A percentile compares a stretch with the other conserved stretches of the same genome.
These are phyloP conservation scores for Andrena bicolor DNA, from an alignment of 2,888 invertebrate genomes.

Conservation along the genomic window DNA sequence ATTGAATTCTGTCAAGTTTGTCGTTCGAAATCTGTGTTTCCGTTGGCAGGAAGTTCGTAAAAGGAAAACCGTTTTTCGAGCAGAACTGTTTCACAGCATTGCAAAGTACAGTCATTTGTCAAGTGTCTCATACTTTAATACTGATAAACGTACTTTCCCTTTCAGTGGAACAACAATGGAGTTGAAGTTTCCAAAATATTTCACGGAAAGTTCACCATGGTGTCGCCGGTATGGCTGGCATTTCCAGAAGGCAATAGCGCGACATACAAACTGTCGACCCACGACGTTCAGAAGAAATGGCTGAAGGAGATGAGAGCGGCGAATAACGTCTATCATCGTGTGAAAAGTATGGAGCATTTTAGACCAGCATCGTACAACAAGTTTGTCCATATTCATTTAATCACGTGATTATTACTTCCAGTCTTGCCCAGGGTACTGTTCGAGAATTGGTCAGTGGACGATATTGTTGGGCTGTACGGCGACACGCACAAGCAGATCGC, in stretches of 20 bases:
- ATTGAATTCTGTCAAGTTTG: background rate
- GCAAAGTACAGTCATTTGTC: background rate
- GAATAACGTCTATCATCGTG: conserved; percentile 86
- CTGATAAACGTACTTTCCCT: conserved; percentile 8
- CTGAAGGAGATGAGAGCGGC: conserved; percentile 89
- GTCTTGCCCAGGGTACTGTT: conserved; percentile 96
- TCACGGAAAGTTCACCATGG: conserved; percentile 94
- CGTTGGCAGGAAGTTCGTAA: background rate
- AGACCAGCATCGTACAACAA: background rate
- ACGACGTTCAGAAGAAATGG: conserved; percentile 95
- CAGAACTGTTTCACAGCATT: too few relatives aligned
- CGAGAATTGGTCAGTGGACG: conserved; percentile 93
- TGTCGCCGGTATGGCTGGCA: conserved; percentile 98
- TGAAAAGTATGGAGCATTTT: conserved; percentile 86
- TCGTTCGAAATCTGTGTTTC: background rate
- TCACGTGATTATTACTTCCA: conserved; percentile 84
- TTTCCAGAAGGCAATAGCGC: conserved; percentile 88
- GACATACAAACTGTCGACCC: conserved; percentile 89
- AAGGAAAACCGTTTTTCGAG: background rate
- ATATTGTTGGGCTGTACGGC: conserved; percentile 90
- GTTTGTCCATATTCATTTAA: background rate
- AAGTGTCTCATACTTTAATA: background rate
- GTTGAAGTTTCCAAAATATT: conserved; percentile 96
- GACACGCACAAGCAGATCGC: conserved; percentile 89
- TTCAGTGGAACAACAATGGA: conserved; percentile 97